A percentile compares a stretch with the other conserved stretches of the same genome.
Conservation (phyloP, 2,797 vertebrate genomes). For the Merluccius polli region DNA sequence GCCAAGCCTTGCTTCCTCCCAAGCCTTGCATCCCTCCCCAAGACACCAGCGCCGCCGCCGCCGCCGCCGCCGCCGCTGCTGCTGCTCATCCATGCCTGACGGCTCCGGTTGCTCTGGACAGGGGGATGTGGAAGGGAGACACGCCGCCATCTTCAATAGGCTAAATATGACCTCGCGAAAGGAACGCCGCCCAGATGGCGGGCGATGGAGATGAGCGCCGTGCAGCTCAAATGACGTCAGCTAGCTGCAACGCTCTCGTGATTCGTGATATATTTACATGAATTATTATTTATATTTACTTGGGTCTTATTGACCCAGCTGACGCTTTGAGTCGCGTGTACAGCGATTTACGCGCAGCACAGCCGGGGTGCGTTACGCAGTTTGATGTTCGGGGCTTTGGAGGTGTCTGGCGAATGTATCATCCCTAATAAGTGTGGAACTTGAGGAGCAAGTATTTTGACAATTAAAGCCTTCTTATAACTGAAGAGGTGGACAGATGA, state of each 20-base stretch:
- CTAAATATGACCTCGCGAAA: neutral
- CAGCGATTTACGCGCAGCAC: neutral
- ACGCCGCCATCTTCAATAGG: neutral
- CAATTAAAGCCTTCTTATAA: neutral
- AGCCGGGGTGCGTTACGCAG: neutral
- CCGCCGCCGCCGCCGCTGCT: neutral
- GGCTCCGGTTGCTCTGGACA: neutral
- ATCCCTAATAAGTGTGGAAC: neutral
- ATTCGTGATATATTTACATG: neutral
- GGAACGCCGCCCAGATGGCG: neutral
- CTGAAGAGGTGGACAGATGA: slow-evolving; percentile 14
- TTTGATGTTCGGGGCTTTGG: neutral
- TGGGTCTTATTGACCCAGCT: neutral
- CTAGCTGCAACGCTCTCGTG: neutral
- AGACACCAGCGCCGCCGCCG: neutral
- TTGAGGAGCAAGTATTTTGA: slow-evolving; percentile 11
- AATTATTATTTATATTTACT: neutral
- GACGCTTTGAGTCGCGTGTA: neutral
- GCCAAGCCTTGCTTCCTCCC: neutral
- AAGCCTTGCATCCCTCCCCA: neutral
- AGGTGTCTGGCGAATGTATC: neutral
- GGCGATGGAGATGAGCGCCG: neutral
- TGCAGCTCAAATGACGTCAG: neutral
- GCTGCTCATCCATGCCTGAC: neutral
- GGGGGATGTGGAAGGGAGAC: neutral